These are phyloP conservation scores for Camptogramma bilineatum DNA, from an alignment of 2,888 invertebrate genomes.

Conservation along the genomic window DNA sequence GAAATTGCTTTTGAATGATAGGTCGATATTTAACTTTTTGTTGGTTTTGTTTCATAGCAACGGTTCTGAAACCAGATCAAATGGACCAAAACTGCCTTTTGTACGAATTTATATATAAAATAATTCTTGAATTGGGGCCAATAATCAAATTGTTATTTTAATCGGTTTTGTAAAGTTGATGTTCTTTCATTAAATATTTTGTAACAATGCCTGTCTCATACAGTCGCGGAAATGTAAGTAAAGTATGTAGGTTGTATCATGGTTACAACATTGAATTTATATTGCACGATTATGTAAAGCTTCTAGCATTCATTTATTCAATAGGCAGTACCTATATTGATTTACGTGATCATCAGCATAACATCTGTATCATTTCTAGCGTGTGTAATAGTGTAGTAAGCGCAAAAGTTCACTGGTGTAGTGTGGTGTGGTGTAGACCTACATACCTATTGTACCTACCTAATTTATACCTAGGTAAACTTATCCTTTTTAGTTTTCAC, in stretches of 20 bases:
- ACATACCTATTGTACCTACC: constrained; percentile 4
- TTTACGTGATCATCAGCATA: not conserved
- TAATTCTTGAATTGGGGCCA: constrained; percentile 67
- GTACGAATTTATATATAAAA: constrained; percentile 72
- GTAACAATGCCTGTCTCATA: constrained; percentile 77
- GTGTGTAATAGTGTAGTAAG: too few species aligned
- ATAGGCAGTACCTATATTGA: constrained; percentile 1
- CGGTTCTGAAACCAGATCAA: constrained; percentile 56
- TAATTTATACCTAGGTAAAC: constrained; percentile 1
- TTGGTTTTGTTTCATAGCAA: constrained; percentile 51
- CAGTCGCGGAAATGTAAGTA: constrained; percentile 80
- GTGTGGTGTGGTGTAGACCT: not conserved
- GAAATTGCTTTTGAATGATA: not conserved
- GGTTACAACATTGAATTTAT: constrained; percentile 15
- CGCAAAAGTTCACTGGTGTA: too few species aligned
- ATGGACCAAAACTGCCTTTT: constrained; percentile 76
- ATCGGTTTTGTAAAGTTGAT: constrained; percentile 50
- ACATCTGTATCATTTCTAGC: not conserved
- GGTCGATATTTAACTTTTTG: not conserved
- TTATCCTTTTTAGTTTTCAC: constrained; percentile 39
- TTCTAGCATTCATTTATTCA: constrained; percentile 8
- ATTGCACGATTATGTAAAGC: constrained; percentile 36
- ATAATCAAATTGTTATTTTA: constrained; percentile 46
- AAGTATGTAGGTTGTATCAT: not conserved
- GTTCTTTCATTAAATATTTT: constrained; percentile 45